Base-by-base conservation (phyloP, 2,888 invertebrate genomes). In the Lottia scabra region DNA sequence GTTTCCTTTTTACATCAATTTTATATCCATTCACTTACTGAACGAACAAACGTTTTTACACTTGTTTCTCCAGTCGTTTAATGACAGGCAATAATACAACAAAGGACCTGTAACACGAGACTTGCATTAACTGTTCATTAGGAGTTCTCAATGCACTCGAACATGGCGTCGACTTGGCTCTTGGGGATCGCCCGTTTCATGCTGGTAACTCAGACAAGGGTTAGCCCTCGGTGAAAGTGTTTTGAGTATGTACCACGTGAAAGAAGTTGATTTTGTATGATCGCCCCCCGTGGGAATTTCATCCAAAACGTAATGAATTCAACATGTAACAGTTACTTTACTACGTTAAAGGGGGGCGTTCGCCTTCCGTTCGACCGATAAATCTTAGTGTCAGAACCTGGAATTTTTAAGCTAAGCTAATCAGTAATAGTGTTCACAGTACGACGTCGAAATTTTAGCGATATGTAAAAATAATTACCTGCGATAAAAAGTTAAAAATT, bases 1-100 rank as follows among this genome's bases (percentile, higher is more conserved):
- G 68, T 69, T 69, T 69, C 68, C 63, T 63, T 62, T 69, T 69
- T 44, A 38, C 45, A 63, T 63, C 68, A 69, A 69, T 69, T 69
- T 67, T 69, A 63, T 63, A 23, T 56, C 56, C 56, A 56, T 56
- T 56, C 19, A 56, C 56, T 56, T 23, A 23, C 19, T 19, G 56
- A 56, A 56, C 19, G 56, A 56, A 56, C 56, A 56, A 56, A 56
- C 23, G 56, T 23, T 56, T 56, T 56, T 56, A 23, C 19, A 23
- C 56, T 56, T 56, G 56, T 23, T 56, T 56, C 19, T 23, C 56
- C 56, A 56, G 56, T 56, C 23, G 12, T 12, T 23, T 23, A 56
- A 56, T 23, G 56, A 56, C 56, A 56, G 19, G 19, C 56, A 19
- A 56, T 56, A 23, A 23, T 23, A 56, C 19, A 56, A 56, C 56